Conservation (phyloP, 1,140 invertebrate species). For the Lasaia peninsularis region DNA sequence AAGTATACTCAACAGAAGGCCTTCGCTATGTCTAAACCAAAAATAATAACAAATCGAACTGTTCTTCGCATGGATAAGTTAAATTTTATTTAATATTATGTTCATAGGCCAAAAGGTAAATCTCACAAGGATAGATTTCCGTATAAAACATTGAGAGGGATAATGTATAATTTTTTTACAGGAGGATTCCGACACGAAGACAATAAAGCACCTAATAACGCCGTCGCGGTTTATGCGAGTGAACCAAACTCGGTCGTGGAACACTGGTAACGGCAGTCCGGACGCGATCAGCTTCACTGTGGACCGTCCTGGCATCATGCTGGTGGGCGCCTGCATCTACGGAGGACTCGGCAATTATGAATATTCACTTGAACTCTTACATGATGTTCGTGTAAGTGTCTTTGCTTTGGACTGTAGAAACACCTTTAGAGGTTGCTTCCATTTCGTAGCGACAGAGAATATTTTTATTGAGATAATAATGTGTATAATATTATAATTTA, state of each 20-base stretch:
- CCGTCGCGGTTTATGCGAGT: constrained; percentile 94
- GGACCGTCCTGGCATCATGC: constrained; percentile 91
- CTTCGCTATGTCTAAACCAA: too few relatives aligned
- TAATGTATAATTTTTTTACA: constrained; percentile 27
- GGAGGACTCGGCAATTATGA: constrained; percentile 91
- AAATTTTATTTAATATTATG: too few relatives aligned
- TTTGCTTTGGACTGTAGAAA: neutral
- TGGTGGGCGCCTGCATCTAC: constrained; percentile 93
- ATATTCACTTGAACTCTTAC: constrained; percentile 94
- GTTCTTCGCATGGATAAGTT: too few relatives aligned
- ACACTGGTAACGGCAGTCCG: constrained; percentile 96
- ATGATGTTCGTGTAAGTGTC: constrained; percentile 79
- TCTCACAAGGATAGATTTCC: too few relatives aligned
- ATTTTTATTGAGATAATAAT: too few relatives aligned
- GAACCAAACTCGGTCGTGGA: constrained; percentile 94
- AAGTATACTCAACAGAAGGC: too few relatives aligned
- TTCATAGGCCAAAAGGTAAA: too few relatives aligned
- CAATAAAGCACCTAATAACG: constrained; percentile 87
- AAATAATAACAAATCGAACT: too few relatives aligned
- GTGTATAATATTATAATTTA: too few relatives aligned
- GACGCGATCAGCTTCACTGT: constrained; percentile 98
- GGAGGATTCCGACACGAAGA: constrained; percentile 78
- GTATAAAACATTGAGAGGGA: too few relatives aligned
- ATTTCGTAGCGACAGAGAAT: too few relatives aligned
- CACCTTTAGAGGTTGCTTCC: too few relatives aligned